phyloP scores from a whole-genome alignment of 2,888 invertebrate genomes.

The Hypolimnas misippus region DNA sequence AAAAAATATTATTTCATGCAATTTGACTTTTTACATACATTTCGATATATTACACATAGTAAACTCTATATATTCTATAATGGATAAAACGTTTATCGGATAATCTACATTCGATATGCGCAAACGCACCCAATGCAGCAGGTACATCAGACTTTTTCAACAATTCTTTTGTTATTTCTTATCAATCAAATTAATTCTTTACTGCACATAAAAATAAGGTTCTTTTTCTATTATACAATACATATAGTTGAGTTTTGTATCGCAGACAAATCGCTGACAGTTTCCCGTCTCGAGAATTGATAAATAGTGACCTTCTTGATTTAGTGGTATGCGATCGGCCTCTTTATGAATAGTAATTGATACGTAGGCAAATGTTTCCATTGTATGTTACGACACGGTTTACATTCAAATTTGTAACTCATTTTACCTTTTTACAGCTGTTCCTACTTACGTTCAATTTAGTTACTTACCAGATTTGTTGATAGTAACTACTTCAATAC shows the following conservation, averaged over 20 bases:
- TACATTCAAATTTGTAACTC: neutral
- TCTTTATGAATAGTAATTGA: conserved; percentile 57
- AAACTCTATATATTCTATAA: no score
- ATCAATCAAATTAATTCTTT: conserved; percentile 5
- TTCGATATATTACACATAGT: no score
- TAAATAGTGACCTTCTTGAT: conserved; percentile 56
- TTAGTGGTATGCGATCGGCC: conserved; percentile 52
- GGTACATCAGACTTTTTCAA: neutral
- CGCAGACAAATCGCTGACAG: conserved; percentile 32
- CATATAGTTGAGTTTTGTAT: conserved; percentile 26
- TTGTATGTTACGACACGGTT: conserved; percentile 32
- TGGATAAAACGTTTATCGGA: no score
- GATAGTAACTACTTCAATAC: no score
- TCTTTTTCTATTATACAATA: neutral
- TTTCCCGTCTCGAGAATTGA: conserved; percentile 51
- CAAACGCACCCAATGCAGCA: neutral
- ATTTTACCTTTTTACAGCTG: no score
- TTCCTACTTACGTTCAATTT: no score
- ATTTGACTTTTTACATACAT: no score
- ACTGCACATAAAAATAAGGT: neutral
- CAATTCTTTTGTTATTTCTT: conserved; percentile 4
- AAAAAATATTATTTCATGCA: no score
- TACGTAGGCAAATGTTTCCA: conserved; percentile 49
- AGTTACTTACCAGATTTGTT: no score
- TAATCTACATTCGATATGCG: conserved; percentile 4